These are phyloP conservation scores for Morpho deidamia DNA, from an alignment of 2,888 invertebrate genomes.

Conservation along the genomic window DNA sequence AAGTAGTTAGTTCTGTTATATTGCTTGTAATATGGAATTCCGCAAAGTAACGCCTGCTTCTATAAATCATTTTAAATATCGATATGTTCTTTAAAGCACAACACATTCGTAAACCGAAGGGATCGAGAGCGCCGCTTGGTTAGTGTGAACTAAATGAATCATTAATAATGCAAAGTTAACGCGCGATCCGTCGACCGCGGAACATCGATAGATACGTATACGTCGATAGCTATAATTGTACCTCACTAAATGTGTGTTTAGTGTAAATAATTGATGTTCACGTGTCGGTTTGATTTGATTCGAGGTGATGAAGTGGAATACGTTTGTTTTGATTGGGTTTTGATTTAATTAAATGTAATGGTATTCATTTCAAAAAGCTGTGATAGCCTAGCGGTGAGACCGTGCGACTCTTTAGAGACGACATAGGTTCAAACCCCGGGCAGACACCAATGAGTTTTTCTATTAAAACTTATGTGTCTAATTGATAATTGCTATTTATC, in stretches of 20 bases:
- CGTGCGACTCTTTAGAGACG: too few species aligned
- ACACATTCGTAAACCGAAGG: slow-evolving; percentile 49
- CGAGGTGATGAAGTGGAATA: slow-evolving; percentile 9
- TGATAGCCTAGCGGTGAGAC: too few species aligned
- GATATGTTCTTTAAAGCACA: slow-evolving; percentile 2
- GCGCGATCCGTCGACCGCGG: slow-evolving; percentile 41
- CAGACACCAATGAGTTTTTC: too few species aligned
- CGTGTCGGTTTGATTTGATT: slow-evolving; percentile 12
- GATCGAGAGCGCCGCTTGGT: slow-evolving; percentile 64
- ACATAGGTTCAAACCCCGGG: too few species aligned
- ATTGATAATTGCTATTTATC: too few species aligned
- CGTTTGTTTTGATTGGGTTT: slow-evolving; percentile 10
- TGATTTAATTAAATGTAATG: slow-evolving; percentile 3
- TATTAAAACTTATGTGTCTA: too few species aligned
- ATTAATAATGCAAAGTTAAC: slow-evolving; percentile 76
- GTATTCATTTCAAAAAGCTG: too few species aligned
- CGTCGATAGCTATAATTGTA: slow-evolving; percentile 30
- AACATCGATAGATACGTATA: slow-evolving; percentile 54
- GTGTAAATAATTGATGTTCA: slow-evolving; percentile 29
- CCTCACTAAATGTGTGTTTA: slow-evolving; percentile 43
- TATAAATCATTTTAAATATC: too few species aligned
- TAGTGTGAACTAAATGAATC: slow-evolving; percentile 79
- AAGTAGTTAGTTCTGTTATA: too few species aligned
- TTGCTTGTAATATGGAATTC: too few species aligned
- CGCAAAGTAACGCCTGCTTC: too few species aligned